These are phyloP conservation scores for Drosophila paranaensis DNA, from an alignment of 2,888 invertebrate genomes.

Conservation along the genomic window DNA sequence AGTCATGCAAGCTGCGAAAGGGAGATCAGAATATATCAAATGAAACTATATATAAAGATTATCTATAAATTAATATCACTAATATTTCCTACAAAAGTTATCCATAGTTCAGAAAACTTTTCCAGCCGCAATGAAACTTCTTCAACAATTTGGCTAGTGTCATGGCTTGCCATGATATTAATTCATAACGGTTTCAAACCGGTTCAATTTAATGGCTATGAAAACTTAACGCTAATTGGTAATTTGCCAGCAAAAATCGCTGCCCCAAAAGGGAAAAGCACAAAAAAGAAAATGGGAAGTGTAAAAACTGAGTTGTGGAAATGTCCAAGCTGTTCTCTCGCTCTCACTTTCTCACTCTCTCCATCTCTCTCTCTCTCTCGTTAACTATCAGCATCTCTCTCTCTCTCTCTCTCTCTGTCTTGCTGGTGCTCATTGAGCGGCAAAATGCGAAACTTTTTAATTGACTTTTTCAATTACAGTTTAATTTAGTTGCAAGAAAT, in stretches of 20 bases:
- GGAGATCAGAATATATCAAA: neutral
- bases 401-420: slow-evolving; percentile 35
- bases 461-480: slow-evolving; percentile 80
- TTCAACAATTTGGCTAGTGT: neutral
- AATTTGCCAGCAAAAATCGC: slow-evolving; percentile 46
- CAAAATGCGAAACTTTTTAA: slow-evolving; percentile 75
- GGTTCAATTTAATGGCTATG: slow-evolving; percentile 20
- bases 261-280: slow-evolving; percentile 3
- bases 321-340: neutral
- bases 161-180: slow-evolving; percentile 6
- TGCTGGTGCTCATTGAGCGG: slow-evolving; percentile 46
- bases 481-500: slow-evolving; percentile 75
- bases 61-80: neutral
- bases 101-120: neutral
- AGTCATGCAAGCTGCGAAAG: slow-evolving; percentile 22
- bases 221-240: slow-evolving; percentile 65
- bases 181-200: slow-evolving; percentile 7
- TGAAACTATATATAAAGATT: neutral
- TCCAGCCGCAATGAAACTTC: neutral
- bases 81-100: neutral
- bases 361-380: neutral
- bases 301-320: slow-evolving; percentile 7
- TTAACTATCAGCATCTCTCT: slow-evolving; percentile 4
- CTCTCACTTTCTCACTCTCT: neutral
- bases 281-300: slow-evolving; percentile 9